A percentile compares a stretch with the other conserved stretches of the same genome.
These are phyloP conservation scores for Caenorhabditis plicata DNA, from an alignment of 2,888 invertebrate genomes.

Conservation along the genomic window DNA sequence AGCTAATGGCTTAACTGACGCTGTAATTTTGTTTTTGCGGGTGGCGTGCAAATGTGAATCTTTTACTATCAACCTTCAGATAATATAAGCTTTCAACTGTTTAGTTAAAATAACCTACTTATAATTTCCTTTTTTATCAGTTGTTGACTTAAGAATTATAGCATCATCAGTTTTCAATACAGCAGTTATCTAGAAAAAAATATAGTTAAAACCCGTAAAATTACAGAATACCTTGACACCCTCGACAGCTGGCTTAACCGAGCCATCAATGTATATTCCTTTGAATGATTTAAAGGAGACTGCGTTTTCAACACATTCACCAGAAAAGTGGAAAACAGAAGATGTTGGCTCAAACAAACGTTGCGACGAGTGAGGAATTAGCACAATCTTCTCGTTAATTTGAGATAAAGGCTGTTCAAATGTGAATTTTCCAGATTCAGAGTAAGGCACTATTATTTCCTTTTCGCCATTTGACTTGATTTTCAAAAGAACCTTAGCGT, in stretches of 20 bases:
- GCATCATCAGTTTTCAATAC: slow-evolving; percentile 44
- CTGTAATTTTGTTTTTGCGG: too few relatives aligned
- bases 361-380: slow-evolving; percentile 37
- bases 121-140: slow-evolving; percentile 74
- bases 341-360: slow-evolving; percentile 54
- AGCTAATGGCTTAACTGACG: too few relatives aligned
- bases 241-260: slow-evolving; percentile 71
- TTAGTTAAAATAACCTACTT: slow-evolving; percentile 1
- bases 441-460: slow-evolving; percentile 20
- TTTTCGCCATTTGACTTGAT: slow-evolving; percentile 30
- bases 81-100: too few relatives aligned
- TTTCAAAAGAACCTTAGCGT: slow-evolving; percentile 4
- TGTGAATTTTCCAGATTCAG: slow-evolving; percentile 34
- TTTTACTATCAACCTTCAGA: too few relatives aligned
- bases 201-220: too few relatives aligned
- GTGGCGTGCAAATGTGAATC: too few relatives aligned
- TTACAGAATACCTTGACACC: too few relatives aligned
- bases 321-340: slow-evolving; percentile 36
- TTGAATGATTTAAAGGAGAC: slow-evolving; percentile 35
- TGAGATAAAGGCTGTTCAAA: slow-evolving; percentile 38
- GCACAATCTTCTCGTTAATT: slow-evolving; percentile 19
- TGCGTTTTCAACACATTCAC: slow-evolving; percentile 41
- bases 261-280: slow-evolving; percentile 74
- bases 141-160: slow-evolving; percentile 67
- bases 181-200: slow-evolving; percentile 10